Percentiles rank a stretch among this genome's conserved stretches.
Conservation (phyloP, 2,888 invertebrate species). For the Cerceris rybyensis region DNA sequence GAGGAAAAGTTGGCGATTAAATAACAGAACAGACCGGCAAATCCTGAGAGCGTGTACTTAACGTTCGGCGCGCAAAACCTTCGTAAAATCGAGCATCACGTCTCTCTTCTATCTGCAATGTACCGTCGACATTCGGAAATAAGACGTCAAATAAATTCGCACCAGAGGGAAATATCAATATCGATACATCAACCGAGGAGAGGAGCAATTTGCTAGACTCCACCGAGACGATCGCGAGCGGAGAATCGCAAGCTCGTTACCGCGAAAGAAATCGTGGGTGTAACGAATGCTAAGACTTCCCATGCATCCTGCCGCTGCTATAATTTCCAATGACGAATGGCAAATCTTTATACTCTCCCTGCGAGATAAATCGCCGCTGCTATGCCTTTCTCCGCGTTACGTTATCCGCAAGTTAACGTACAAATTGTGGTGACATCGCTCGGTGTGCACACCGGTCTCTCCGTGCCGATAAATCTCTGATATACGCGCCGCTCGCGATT, state of each 20-base stretch:
- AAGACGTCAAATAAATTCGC: too few species aligned
- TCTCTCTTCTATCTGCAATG: too few species aligned
- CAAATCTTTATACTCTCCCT: constrained; percentile 6
- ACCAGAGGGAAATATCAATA: too few species aligned
- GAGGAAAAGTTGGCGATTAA: constrained; percentile 63
- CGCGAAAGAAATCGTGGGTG: constrained; percentile 9
- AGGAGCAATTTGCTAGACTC: neutral
- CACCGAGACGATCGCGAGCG: neutral
- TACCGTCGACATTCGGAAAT: too few species aligned
- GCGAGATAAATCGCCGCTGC: constrained; percentile 1
- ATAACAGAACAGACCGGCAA: constrained; percentile 48
- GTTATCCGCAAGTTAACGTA: constrained; percentile 16
- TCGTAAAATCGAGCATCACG: neutral
- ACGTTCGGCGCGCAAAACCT: neutral
- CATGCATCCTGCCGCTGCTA: constrained; percentile 12
- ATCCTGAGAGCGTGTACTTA: constrained; percentile 1
- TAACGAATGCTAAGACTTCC: constrained; percentile 13
- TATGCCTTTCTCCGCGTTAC: constrained; percentile 10
- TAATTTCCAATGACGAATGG: constrained; percentile 20
- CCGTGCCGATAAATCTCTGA: constrained; percentile 30
- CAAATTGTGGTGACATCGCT: constrained; percentile 17
- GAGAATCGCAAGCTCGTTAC: neutral
- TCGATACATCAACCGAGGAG: too few species aligned
- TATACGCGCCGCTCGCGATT: constrained; percentile 11
- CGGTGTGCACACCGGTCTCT: neutral